Evolutionary conservation across 2,113 vertebrate species (phyloP), one percentile per base, ranked within the genome.

Genomic region (Bufo gargarizans): DNA sequence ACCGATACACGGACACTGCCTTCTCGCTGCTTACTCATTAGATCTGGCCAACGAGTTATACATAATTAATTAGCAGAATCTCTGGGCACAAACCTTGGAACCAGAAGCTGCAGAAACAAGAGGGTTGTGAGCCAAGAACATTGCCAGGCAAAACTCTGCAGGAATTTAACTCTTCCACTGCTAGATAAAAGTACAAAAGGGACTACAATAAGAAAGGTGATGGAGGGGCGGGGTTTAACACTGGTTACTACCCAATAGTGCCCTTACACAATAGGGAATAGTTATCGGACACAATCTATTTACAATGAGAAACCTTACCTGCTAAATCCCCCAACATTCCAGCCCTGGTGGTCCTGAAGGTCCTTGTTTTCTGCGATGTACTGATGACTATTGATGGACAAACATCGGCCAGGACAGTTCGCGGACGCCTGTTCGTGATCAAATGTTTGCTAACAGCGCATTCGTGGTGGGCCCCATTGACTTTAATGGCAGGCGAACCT

Each of bases 1-100:
- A 83, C 79, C 45, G 49, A 67, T 67, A 77, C 61, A 84, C 87
- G 87, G 81, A 84, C 87, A 69, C 72, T 78, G 87, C 87, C 72
- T 88, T 77, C 81, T 88, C 81, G 71, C 87, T 84, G 87, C 87
- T 88, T 84, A 78, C 87, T 88, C 87, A 88, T 88, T 88, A 88
- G 82, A 88, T 88, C 87, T 84, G 87, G 87, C 87, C 87, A 67
- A 83, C 81, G 45, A 84, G 72, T 88, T 84, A 88, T 88, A 69
- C 87, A 88, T 88, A 88, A 88, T 88, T 88, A 88, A 88, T 88
- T 84, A 84, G 61, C 80, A 77, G 72, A 88, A 83, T 88, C 87
- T 88, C 87, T 88, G 81, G 87, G 87, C 87, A 88, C 87, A 88
- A 88, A 88, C 81, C 87, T 88, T 84, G 87, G 81, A 88, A 77